Conservation (phyloP, 2,113 vertebrate genomes). For the Eleginops maclovinus region DNA sequence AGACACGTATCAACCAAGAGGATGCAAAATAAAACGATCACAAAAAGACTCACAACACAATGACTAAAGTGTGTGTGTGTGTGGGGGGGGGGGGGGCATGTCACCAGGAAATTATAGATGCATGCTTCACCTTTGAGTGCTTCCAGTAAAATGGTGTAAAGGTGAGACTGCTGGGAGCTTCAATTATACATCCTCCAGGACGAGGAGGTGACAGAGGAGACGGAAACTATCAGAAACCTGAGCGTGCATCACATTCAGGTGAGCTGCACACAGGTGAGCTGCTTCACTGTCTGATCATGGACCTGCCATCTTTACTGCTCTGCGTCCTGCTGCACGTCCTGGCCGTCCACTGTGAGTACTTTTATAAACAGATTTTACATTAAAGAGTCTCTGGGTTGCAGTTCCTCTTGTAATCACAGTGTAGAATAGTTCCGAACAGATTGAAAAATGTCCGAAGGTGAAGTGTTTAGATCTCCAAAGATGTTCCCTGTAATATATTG, state of each 20-base stretch:
- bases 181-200: conserved; percentile 79
- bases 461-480: too few species aligned
- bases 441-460: too few species aligned
- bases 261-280: conserved; percentile 59
- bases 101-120: too few species aligned
- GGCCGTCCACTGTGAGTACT: conserved; percentile 79
- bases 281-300: conserved; percentile 69
- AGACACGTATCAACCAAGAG: too few species aligned
- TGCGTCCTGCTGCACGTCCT: conserved; percentile 73
- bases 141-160: background rate
- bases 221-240: conserved; percentile 84
- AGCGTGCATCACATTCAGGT: conserved; percentile 69
- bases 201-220: conserved; percentile 82
- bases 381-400: background rate
- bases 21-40: too few species aligned
- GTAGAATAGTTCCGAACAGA: too few species aligned
- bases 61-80: too few species aligned
- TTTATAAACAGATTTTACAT: background rate
- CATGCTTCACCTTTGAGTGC: too few species aligned
- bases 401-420: background rate
- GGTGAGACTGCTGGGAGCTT: conserved; percentile 54
- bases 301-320: conserved; percentile 61
- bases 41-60: too few species aligned
- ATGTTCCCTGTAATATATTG: too few species aligned
- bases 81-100: too few species aligned